Conservation (phyloP, 2,797 vertebrate species). For the Urosaurus nigricauda region DNA sequence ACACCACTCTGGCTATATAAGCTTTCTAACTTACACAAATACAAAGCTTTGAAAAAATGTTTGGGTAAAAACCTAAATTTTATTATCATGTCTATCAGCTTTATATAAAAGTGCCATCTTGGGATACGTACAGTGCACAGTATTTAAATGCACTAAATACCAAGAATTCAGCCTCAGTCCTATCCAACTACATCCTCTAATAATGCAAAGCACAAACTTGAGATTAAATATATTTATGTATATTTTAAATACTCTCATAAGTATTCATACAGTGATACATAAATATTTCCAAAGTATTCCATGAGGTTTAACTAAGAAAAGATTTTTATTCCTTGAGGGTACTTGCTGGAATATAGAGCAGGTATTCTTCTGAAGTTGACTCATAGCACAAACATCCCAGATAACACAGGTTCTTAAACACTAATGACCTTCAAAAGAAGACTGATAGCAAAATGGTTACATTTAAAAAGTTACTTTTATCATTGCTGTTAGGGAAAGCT, state of each 20-base stretch:
- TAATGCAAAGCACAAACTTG: not conserved
- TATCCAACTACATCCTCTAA: not conserved
- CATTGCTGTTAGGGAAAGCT: not conserved
- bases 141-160: not conserved
- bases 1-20: not conserved
- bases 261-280: not conserved
- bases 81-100: not conserved
- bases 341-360: not conserved
- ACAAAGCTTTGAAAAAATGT: not conserved
- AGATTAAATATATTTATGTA: slow-evolving; percentile 9
- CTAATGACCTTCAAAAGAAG: not conserved
- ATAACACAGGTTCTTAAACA: slow-evolving; percentile 5
- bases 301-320: slow-evolving; percentile 28
- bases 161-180: slow-evolving; percentile 27
- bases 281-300: slow-evolving; percentile 25
- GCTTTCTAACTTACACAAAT: not conserved
- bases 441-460: not conserved
- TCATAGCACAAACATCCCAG: not conserved
- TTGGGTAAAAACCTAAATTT: not conserved
- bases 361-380: not conserved
- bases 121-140: not conserved
- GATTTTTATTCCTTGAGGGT: slow-evolving; percentile 1
- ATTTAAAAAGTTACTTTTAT: not conserved
- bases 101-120: not conserved
- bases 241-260: slow-evolving; percentile 4